These are phyloP conservation scores for Exephanes ischioxanthus DNA, from an alignment of 2,888 invertebrate species.

Conservation along the genomic window DNA sequence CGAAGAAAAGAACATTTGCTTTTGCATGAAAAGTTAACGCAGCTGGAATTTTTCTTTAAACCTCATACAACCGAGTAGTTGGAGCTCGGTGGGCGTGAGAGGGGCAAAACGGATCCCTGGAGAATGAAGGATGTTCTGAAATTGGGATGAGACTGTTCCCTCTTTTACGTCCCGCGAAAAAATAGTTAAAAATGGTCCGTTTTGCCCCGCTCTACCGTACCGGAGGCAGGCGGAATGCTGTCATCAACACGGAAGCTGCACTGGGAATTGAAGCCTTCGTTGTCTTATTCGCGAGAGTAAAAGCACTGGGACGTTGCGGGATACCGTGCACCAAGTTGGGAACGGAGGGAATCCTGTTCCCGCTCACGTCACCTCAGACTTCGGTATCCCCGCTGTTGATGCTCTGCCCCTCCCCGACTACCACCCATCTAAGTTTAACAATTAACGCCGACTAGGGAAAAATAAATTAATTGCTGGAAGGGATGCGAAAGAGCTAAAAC, in stretches of 20 bases:
- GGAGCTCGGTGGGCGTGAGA: no score
- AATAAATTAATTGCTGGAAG: slow-evolving; percentile 82
- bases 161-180: no score
- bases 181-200: no score
- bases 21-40: no score
- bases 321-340: slow-evolving; percentile 29
- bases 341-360: slow-evolving; percentile 52
- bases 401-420: slow-evolving; percentile 74
- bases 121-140: no score
- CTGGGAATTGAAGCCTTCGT: slow-evolving; percentile 11
- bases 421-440: slow-evolving; percentile 85
- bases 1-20: no score
- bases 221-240: slow-evolving; percentile 1
- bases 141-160: no score
- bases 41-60: neutral
- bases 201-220: no score
- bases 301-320: slow-evolving; percentile 18
- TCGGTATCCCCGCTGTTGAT: slow-evolving; percentile 37
- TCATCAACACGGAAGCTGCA: neutral
- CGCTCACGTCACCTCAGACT: slow-evolving; percentile 28
- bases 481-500: slow-evolving; percentile 17
- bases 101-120: no score
- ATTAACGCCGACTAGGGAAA: slow-evolving; percentile 82
- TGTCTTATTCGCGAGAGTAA: slow-evolving; percentile 13
- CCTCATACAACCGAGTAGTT: no score